These are phyloP conservation scores for Drosophila peninsularis DNA, from an alignment of 2,888 invertebrate genomes.

Conservation along the genomic window DNA sequence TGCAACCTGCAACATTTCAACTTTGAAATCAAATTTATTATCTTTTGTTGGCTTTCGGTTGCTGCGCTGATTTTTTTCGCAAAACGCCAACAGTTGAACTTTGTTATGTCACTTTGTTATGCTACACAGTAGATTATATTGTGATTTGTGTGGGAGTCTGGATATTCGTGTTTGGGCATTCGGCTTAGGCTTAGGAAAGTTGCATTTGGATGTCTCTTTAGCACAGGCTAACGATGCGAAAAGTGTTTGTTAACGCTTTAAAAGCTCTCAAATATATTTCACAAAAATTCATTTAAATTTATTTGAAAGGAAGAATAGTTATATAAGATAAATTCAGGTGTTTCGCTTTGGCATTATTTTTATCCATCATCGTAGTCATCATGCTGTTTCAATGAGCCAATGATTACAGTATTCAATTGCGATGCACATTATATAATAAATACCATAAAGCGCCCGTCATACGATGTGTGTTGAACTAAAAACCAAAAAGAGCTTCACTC, in stretches of 20 bases:
- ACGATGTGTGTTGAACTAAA: conserved; percentile 41
- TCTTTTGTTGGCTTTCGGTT: conserved; percentile 59
- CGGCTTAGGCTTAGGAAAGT: conserved; percentile 20
- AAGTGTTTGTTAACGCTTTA: conserved; percentile 23
- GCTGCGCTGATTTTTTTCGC: conserved; percentile 40
- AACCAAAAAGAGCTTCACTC: conserved; percentile 35
- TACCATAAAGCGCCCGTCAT: conserved; percentile 33
- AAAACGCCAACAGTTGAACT: conserved; percentile 73
- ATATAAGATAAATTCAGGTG: conserved; percentile 4
- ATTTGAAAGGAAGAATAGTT: conserved; percentile 15
- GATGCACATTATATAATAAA: conserved; percentile 46
- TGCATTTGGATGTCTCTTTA: conserved; percentile 23
- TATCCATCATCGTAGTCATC: conserved; percentile 7
- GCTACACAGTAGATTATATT: conserved; percentile 36
- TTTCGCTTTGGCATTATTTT: conserved; percentile 23
- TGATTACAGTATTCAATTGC: conserved; percentile 54
- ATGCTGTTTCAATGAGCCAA: conserved; percentile 17
- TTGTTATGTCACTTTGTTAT: conserved; percentile 77
- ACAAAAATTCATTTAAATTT: conserved; percentile 2
- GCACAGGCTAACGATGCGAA: conserved; percentile 19
- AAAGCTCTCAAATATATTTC: conserved; percentile 8
- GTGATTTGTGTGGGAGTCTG: conserved; percentile 63
- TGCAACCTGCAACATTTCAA: conserved; percentile 45
- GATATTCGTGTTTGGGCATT: conserved; percentile 12
- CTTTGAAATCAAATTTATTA: conserved; percentile 61